Percentiles rank a stretch among this genome's conserved stretches.
These are phyloP conservation scores for Salticus scenicus DNA, from an alignment of 2,888 invertebrate genomes.

Conservation along the genomic window DNA sequence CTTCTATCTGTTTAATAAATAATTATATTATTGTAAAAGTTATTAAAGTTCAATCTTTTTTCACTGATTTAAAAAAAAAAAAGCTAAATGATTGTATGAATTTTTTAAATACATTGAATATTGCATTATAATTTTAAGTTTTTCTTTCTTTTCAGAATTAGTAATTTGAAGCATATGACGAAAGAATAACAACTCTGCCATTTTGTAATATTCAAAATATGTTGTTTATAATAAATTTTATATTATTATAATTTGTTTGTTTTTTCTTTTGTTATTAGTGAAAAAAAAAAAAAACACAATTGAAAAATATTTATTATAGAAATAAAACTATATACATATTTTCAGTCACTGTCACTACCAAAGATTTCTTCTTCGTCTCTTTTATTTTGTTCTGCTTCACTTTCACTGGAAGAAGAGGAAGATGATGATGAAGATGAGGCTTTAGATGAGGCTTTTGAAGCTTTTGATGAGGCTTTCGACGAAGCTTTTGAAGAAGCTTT, in stretches of 20 bases:
- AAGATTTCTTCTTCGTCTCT: constrained; percentile 73
- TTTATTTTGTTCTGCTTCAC: constrained; percentile 71
- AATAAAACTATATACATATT: constrained; percentile 48
- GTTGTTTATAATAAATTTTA: no score
- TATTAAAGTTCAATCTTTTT: no score
- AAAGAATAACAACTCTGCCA: neutral
- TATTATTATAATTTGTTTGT: no score
- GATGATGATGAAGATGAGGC: constrained; percentile 54
- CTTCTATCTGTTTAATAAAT: no score
- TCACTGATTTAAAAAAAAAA: no score
- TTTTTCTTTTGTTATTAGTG: no score
- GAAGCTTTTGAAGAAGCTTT: constrained; percentile 11
- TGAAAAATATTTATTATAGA: constrained; percentile 30
- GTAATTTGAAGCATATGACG: neutral
- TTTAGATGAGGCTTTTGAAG: constrained; percentile 50
- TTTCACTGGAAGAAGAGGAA: constrained; percentile 25
- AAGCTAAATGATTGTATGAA: no score
- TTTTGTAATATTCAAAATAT: no score
- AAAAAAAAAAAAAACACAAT: no score
- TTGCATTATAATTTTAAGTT: no score
- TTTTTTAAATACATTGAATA: no score
- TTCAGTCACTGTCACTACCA: constrained; percentile 72
- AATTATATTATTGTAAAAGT: no score
- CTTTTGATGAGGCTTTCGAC: constrained; percentile 14
- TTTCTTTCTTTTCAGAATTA: neutral